These are phyloP conservation scores for Monochamus alternatus DNA, from an alignment of 2,888 invertebrate genomes.

Conservation along the genomic window DNA sequence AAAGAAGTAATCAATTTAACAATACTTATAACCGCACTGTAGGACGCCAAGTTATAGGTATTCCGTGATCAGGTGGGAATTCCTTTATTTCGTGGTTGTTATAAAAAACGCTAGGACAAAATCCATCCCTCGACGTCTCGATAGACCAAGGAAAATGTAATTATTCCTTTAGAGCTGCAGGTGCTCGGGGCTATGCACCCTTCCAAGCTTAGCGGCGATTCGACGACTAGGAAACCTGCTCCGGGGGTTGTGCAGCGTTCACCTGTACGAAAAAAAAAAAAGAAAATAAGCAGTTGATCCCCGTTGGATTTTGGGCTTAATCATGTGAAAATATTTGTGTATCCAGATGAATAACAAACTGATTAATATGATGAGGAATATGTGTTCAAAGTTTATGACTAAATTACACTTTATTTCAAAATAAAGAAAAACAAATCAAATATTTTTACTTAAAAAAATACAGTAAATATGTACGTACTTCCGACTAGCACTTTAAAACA, in stretches of 20 bases:
- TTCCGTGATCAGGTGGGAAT: conserved; percentile 27
- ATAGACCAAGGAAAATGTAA: conserved; percentile 33
- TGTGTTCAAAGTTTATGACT: background rate
- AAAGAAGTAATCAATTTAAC: conserved; percentile 21
- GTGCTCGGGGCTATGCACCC: conserved; percentile 38
- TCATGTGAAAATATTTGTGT: conserved; percentile 29
- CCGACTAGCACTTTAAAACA: too few relatives aligned
- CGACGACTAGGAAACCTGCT: conserved; percentile 30
- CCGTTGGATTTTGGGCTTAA: conserved; percentile 29
- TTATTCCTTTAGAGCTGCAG: conserved; percentile 34
- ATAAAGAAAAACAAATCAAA: too few relatives aligned
- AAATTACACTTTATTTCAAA: too few relatives aligned
- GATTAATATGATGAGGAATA: background rate
- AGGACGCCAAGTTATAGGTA: conserved; percentile 5
- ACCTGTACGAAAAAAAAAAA: conserved; percentile 37
- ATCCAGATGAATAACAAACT: conserved; percentile 11
- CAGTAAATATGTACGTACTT: too few relatives aligned
- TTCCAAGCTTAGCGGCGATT: conserved; percentile 22
- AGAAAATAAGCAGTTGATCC: conserved; percentile 27
- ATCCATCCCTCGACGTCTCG: conserved; percentile 19
- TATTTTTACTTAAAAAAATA: too few relatives aligned
- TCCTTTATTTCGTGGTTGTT: conserved; percentile 32
- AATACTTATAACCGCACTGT: conserved; percentile 13
- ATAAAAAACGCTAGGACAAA: conserved; percentile 21
- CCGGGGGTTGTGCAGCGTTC: conserved; percentile 21